Percentiles rank a stretch among this genome's conserved stretches.
phyloP scores from a whole-genome alignment of 1,140 invertebrate genomes.

The Drosophila tristis region DNA sequence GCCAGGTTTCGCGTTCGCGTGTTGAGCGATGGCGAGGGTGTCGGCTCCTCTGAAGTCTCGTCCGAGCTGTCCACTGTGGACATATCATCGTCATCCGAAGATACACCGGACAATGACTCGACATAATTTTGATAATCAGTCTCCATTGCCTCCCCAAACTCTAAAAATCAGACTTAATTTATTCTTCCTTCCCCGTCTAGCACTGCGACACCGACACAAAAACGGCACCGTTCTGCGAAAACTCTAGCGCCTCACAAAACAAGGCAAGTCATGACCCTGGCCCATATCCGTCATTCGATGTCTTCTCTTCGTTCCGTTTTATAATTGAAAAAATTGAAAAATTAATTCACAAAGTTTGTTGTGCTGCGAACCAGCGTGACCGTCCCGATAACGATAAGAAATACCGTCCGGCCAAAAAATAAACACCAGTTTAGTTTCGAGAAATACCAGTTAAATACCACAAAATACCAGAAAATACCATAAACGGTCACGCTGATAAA shows the following conservation, averaged over 20 bases:
- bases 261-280: no score
- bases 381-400: no score
- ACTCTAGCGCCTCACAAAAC: no score
- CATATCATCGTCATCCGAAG: conserved; percentile 75
- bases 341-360: conserved; percentile 4
- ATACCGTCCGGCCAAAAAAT: no score
- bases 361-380: no score
- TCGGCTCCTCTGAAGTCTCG: conserved; percentile 60
- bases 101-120: conserved; percentile 73
- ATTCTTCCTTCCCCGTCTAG: conserved; percentile 17
- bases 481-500: no score
- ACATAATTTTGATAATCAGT: conserved; percentile 70
- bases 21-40: conserved; percentile 25
- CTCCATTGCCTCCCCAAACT: conserved; percentile 58
- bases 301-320: conserved; percentile 5
- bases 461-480: no score
- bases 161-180: conserved; percentile 67
- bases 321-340: conserved; percentile 15
- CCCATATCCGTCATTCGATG: no score
- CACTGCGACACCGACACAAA: conserved; percentile 21
- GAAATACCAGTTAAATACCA: no score
- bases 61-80: conserved; percentile 74
- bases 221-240: background rate
- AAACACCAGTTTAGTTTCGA: no score
- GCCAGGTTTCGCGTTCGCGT: conserved; percentile 62